Base-by-base conservation (phyloP, 2,797 vertebrate genomes). In the Tiaroga cobitis region DNA sequence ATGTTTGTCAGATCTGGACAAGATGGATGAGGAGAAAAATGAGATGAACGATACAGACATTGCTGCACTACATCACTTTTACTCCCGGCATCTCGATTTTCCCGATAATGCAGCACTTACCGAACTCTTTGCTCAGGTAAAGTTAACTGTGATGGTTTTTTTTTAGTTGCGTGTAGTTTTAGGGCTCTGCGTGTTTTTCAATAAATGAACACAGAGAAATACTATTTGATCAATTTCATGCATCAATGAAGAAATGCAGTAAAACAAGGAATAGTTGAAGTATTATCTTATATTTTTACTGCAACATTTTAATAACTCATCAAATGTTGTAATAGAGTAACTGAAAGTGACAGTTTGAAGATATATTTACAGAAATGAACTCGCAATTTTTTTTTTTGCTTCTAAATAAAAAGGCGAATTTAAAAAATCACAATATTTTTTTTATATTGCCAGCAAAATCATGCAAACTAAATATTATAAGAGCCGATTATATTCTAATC, bases 31-130 rank as follows among this genome's bases (percentile, higher is more conserved):
- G 85, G 96, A 99, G 94, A 99, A 99, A 94, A 96, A 95, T 67
- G 97, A 99, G 90, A 93, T 99, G 95, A 99, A 98, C 91, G 95
- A 97, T 92, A 93, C 95, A 7, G 98, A 99, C 91, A 97, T 99
- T 37, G 95, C 95, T 68, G 97, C 97, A 16, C 96, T 99, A 85
- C 97, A 95, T 89, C 97, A 97, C 90, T 99, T 98, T 92, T 99
- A 99, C 94, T 96, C 97, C 88, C 96, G 92, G 94, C 95, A 98
- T 93, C 95, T 96, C 34, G 95, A 97, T 70, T 94, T 96, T 88
- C 97, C 97, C 0, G 94, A 96, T 82, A 94, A 96, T 8, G 94
- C 94, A 69, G 91, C 94, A n/a, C 97, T 99, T 81, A 94, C 95
- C 19, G 95, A 96, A 74, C 97, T 99, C 59, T 99, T 99, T 90